Percentiles rank a stretch among this genome's conserved stretches.
Conservation (phyloP, 2,888 invertebrate species). For the Lepidocyrtoides sp. region DNA sequence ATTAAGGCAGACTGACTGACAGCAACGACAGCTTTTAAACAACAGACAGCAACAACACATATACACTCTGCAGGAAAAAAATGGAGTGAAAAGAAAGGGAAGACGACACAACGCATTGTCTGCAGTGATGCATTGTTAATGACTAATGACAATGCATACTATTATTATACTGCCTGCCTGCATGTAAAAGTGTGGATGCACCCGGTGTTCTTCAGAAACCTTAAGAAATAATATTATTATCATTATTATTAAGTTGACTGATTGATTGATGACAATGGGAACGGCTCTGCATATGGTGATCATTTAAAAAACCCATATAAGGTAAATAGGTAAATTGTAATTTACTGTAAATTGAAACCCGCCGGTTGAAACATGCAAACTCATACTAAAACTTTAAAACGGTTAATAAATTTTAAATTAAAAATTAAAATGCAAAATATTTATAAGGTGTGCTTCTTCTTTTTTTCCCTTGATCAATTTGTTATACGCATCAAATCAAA, state of each 20-base stretch:
- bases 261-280: slow-evolving; percentile 39
- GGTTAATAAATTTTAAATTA: not conserved
- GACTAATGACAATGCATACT: not conserved
- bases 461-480: not conserved
- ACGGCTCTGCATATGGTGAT: not conserved
- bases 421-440: not conserved
- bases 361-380: no score
- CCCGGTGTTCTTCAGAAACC: no score
- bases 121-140: slow-evolving; percentile 10
- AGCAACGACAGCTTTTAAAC: no score
- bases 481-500: not conserved
- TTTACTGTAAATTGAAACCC: not conserved
- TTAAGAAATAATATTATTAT: no score
- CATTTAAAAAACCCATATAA: not conserved
- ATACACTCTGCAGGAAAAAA: no score
- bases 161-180: no score
- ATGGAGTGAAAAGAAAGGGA: slow-evolving; percentile 2
- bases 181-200: no score
- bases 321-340: not conserved
- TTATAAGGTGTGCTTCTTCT: not conserved
- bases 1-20: not conserved
- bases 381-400: no score
- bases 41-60: not conserved
- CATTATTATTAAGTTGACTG: slow-evolving; percentile 11
- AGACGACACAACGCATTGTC: not conserved